These are phyloP conservation scores for Coelopa frigida DNA, from an alignment of 1,140 invertebrate species.

Conservation along the genomic window DNA sequence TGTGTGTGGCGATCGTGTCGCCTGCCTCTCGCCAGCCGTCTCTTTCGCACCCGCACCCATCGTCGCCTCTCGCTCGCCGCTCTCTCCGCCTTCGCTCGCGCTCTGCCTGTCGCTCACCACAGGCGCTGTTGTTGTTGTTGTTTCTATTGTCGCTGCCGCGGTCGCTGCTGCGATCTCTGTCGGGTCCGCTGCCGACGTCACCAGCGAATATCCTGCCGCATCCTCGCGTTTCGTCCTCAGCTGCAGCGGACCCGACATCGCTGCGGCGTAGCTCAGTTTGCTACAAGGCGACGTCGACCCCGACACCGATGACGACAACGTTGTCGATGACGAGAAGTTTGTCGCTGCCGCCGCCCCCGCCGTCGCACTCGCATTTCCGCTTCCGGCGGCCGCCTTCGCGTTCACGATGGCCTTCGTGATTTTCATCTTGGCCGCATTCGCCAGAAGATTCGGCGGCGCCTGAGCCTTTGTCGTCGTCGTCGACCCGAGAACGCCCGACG, in stretches of 20 bases:
- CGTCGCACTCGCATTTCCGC: no score
- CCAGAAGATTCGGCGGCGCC: constrained; percentile 19
- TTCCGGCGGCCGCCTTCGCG: no score
- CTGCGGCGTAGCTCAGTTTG: no score
- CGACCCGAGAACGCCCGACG: constrained; percentile 3
- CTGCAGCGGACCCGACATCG: no score
- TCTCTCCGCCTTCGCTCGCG: not conserved
- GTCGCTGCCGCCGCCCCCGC: no score
- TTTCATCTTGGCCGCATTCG: constrained; percentile 37
- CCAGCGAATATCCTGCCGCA: no score
- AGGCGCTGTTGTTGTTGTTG: constrained; percentile 7
- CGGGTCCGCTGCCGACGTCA: no score
- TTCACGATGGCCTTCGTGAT: constrained; percentile 30
- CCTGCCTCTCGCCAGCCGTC: not conserved
- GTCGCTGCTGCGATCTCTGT: constrained; percentile 7
- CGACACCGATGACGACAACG: no score
- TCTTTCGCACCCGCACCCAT: not conserved
- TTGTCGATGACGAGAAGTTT: no score
- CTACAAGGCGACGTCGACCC: no score
- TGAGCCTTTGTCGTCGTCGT: not conserved
- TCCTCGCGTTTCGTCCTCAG: no score
- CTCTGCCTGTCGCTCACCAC: constrained; percentile 5
- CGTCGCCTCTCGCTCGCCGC: not conserved
- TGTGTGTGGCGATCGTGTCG: not conserved
- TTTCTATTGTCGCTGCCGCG: constrained; percentile 3